Conservation (phyloP, 2,797 vertebrate species). For the Microcaecilia unicolor region DNA sequence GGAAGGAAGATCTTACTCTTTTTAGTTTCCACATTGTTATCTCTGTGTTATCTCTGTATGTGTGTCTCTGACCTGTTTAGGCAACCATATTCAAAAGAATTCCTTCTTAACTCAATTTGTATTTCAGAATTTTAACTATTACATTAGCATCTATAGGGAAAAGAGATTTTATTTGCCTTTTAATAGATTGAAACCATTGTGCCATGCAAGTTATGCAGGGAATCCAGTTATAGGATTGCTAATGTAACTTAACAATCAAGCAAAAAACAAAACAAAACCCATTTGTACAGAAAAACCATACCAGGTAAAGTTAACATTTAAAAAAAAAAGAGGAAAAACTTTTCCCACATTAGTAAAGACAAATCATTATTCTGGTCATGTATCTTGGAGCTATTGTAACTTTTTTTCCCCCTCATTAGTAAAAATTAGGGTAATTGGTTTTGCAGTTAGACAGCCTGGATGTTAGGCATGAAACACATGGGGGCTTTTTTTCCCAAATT, state of each 20-base stretch:
- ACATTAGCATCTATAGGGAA: background rate
- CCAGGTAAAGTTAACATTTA: too few relatives aligned
- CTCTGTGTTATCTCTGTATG: too few relatives aligned
- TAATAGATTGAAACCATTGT: background rate
- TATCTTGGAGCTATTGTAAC: too few relatives aligned
- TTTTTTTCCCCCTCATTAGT: background rate
- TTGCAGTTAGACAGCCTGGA: background rate
- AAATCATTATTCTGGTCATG: too few relatives aligned
- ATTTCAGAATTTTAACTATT: background rate
- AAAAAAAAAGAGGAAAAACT: too few relatives aligned
- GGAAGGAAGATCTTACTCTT: too few relatives aligned
- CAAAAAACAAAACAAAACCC: too few relatives aligned
- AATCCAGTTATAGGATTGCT: background rate
- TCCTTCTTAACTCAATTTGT: background rate
- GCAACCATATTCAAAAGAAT: rapidly evolving
- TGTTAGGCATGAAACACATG: background rate
- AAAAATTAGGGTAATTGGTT: background rate
- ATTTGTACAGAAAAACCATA: too few relatives aligned
- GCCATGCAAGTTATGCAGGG: background rate
- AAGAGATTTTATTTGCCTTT: background rate
- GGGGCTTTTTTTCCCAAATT: background rate
- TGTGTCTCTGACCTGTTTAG: too few relatives aligned
- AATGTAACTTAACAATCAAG: too few relatives aligned
- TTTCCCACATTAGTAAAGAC: too few relatives aligned
- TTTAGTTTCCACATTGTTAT: too few relatives aligned